A percentile compares a stretch with the other conserved stretches of the same genome.
phyloP scores from a whole-genome alignment of 2,113 vertebrate species.

The Megaceryle torquata region DNA sequence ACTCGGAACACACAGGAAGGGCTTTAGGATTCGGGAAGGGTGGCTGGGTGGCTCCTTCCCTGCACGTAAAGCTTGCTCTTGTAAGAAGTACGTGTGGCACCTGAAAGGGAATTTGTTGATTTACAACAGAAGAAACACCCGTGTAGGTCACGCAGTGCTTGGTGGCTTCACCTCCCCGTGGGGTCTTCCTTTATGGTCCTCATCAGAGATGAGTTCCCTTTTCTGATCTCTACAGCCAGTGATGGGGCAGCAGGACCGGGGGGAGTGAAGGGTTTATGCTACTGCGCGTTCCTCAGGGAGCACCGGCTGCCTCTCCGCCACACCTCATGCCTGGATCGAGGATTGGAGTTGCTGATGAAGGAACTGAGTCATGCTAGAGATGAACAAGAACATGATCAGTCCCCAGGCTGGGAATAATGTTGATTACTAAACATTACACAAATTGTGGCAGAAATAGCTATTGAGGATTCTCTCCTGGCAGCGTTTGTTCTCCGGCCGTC shows the following conservation, averaged over 20 bases:
- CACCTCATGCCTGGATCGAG: rapidly evolving
- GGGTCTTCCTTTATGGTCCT: not conserved
- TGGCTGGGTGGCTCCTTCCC: not conserved
- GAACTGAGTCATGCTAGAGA: not conserved
- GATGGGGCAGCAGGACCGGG: not conserved
- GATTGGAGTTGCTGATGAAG: not conserved
- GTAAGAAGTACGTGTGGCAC: rapidly evolving
- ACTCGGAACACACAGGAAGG: not conserved
- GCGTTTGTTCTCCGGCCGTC: not conserved
- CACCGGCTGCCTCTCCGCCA: not conserved
- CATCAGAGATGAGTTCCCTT: not conserved
- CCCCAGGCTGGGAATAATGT: not conserved
- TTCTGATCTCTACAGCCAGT: not conserved
- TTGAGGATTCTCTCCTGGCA: not conserved
- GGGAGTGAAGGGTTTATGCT: not conserved
- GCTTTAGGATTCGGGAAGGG: not conserved
- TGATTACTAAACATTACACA: not conserved
- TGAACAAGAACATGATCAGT: not conserved
- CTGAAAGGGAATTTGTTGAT: not conserved
- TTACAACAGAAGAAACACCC: not conserved
- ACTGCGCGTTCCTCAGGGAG: not conserved
- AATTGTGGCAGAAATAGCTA: not conserved
- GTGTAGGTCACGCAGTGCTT: not conserved
- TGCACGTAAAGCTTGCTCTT: not conserved
- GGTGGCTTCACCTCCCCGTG: not conserved